Conservation (phyloP, 2,888 invertebrate genomes). For the Didymodactylos carnosus region DNA sequence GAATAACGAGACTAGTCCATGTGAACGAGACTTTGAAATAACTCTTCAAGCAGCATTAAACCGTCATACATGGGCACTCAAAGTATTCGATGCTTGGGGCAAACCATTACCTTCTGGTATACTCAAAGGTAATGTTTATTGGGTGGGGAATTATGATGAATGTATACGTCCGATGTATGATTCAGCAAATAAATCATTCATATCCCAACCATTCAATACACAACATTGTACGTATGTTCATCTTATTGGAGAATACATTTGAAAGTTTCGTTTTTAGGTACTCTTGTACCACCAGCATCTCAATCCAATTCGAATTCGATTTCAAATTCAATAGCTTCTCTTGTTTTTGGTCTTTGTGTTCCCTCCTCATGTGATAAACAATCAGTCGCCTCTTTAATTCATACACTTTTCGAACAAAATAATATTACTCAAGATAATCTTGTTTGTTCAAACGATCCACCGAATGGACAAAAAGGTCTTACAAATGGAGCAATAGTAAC, state of each 20-base stretch:
- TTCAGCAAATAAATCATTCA: background rate
- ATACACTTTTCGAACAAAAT: too few species aligned
- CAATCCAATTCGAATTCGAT: too few species aligned
- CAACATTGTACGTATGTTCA: background rate
- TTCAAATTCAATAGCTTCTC: too few species aligned
- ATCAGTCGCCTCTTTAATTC: background rate
- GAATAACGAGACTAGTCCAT: background rate
- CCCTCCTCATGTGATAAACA: background rate
- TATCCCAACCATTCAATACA: background rate
- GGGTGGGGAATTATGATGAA: background rate
- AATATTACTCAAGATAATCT: background rate
- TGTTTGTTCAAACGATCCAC: background rate
- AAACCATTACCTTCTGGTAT: constrained; percentile 4
- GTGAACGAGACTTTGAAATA: too few species aligned
- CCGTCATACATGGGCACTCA: background rate
- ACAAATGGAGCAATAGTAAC: background rate
- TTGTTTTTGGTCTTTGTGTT: too few species aligned
- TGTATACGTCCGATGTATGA: background rate
- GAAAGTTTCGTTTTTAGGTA: too few species aligned
- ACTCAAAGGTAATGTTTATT: background rate
- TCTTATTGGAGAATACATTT: too few species aligned
- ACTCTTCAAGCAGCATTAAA: background rate
- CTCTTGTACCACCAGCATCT: too few species aligned
- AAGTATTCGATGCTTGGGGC: constrained; percentile 1
- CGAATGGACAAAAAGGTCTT: background rate